Base-by-base conservation (phyloP, 2,888 invertebrate genomes). In the Silvanus unidentatus region DNA sequence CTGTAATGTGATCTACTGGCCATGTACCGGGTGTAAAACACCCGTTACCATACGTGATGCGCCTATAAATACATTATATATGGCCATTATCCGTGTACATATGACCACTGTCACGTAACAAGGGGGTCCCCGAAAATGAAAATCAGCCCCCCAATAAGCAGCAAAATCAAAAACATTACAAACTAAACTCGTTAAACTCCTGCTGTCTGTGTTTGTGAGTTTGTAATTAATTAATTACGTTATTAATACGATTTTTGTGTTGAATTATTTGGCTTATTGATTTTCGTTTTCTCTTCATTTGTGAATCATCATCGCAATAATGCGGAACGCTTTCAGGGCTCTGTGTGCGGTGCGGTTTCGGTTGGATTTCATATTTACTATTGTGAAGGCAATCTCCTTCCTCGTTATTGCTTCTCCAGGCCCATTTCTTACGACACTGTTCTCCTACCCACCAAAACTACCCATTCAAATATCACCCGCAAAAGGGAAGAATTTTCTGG, bases 11-110 rank as follows among this genome's bases (percentile, higher is more conserved):
- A 65, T 64, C 64, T 62, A 59, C 53, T 58, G 57, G 56, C 57
- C 56, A 54, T 61, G 65, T 63, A 59, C 65, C 65, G 61, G 62
- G 59, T 66, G 65, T 55, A 58, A 58, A 63, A 64, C 67, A 67
- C 59, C 65, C 60, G 66, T 65, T 64, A 62, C 63, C 54, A 61
- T 60, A 66, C 67, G 67, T 67, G 66, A 65, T 64, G 58, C 49
- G 64, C 59, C 54, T 64, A 59, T 64, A 65, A 65, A 65, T 63
- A 63, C 60, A 57, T 58, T 57, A 63, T 59, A 61, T 60, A 56
- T 60, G 58, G 59, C 59, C 57, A 22, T 22, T 22, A 22, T 5
- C 22, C 22, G 8, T 5, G 8, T 53, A 61, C 61, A 58, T 60
- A 57, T 59, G 59, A 57, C 55, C 58, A 50, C 54, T 54, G 53